Evolutionary conservation across 1,140 invertebrate species (phyloP).

Genomic region (Pogonognathellus flavescens): DNA sequence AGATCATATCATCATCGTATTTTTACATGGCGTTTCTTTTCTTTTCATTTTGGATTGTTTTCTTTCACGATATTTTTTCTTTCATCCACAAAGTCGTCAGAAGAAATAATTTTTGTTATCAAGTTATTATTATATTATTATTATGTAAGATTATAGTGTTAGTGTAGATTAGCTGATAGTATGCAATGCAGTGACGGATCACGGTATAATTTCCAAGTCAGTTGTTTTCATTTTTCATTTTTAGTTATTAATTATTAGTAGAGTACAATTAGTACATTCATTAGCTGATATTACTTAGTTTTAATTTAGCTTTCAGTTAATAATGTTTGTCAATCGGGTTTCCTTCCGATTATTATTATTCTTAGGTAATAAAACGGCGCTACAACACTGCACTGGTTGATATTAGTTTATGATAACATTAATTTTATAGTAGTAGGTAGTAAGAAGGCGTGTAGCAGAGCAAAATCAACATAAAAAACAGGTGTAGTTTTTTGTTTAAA

Average conservation of each 20-base stretch:
- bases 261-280: constrained; percentile 20
- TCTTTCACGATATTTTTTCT: constrained; percentile 1
- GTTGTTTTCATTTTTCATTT: constrained; percentile 32
- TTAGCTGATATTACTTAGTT: constrained; percentile 25
- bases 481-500: constrained; percentile 43
- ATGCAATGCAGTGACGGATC: constrained; percentile 45
- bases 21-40: constrained; percentile 1
- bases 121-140: constrained; percentile 5
- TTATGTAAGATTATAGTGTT: background rate
- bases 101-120: constrained; percentile 28
- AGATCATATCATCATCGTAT: too few species aligned
- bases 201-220: constrained; percentile 43
- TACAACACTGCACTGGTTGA: constrained; percentile 49
- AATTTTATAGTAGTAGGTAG: constrained; percentile 22
- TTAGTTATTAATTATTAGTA: constrained; percentile 10
- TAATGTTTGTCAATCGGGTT: constrained; percentile 1
- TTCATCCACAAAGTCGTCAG: constrained; percentile 33
- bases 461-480: constrained; percentile 48
- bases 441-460: constrained; percentile 45
- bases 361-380: constrained; percentile 46
- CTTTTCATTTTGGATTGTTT: constrained; percentile 26
- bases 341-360: constrained; percentile 31
- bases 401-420: constrained; percentile 29
- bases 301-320: constrained; percentile 32
- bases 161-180: constrained; percentile 27